Base-by-base conservation (phyloP, 1,140 invertebrate species). In the Oncopeltus fasciatus region DNA sequence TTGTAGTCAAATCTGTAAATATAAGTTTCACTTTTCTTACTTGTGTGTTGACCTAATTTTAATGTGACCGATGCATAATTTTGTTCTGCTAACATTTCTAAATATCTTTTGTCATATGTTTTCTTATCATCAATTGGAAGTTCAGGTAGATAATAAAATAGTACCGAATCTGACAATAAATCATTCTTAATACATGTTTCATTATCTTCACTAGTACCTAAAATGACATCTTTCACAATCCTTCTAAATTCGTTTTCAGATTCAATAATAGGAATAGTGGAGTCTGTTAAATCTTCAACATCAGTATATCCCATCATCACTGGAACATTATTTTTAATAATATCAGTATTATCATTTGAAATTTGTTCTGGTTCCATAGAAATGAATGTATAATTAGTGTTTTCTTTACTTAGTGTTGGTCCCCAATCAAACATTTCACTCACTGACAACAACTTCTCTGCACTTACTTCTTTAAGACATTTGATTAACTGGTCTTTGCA, bases 1-100 rank as follows among this genome's bases (percentile, higher is more conserved):
- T 86, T 83, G 65, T 85, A 81, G 68, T 88, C 86, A 69, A 89
- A 89, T 64, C 86, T 76, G 67, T 88, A 88, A 2, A 84, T 75
- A 68, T 80, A 88, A 11, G 83, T 78, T 0, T 73, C 71, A 46
- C 61, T 64, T 16, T 78, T 73, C 63, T 77, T 79, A 33, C 83
- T 81, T 1, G 86, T 69, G 68, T 80, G 77, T 8, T 77, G 78
- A 0, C 85, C 84, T 26, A 85, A 72, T 57, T 81, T 73, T 65
- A 83, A 82, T 24, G 84, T 76, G 1, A 85, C 83, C 0, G 86
- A 77, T 8, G 80, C 83, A 66, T 83, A 86, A 60, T 82, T 81
- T 73, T 84, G 86, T 57, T 89, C 86, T 0, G 82, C 86, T 65
- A 83, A 79, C 65, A 87, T 78, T 66, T 83, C 80, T 18, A 85